A percentile compares a stretch with the other conserved stretches of the same genome.
These are phyloP conservation scores for Columbina picui DNA, from an alignment of 2,113 vertebrate genomes.

Conservation along the genomic window DNA sequence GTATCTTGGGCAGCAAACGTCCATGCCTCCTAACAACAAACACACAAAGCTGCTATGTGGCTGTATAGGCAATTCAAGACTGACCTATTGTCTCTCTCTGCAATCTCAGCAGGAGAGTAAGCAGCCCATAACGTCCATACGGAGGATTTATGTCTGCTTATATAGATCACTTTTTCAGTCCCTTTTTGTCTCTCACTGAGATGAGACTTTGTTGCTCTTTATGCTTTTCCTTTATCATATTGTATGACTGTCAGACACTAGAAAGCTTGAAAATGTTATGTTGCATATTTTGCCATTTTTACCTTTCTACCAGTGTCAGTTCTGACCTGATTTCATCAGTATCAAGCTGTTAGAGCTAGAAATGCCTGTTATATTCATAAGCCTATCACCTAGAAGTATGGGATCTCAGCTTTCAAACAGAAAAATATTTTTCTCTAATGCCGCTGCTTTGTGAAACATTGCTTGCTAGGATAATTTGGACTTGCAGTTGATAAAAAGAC, in stretches of 20 bases:
- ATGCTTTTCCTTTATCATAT: constrained; percentile 18
- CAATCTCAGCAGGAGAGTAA: constrained; percentile 46
- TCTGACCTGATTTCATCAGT: neutral
- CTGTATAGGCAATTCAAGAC: constrained; percentile 38
- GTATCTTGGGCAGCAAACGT: neutral
- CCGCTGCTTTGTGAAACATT: neutral
- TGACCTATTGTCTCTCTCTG: constrained; percentile 41
- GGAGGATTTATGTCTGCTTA: constrained; percentile 27
- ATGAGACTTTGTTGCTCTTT: constrained; percentile 45
- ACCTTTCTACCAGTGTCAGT: neutral
- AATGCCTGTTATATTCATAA: neutral
- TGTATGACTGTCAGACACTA: neutral
- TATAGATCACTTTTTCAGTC: constrained; percentile 22
- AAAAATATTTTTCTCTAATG: neutral
- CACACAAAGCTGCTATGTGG: constrained; percentile 41
- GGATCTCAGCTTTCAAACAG: neutral
- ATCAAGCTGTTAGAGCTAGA: constrained; percentile 16
- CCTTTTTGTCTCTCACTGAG: constrained; percentile 27
- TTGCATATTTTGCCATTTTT: constrained; percentile 18
- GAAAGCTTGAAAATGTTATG: neutral
- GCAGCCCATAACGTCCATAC: constrained; percentile 5
- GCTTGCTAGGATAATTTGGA: constrained; percentile 15
- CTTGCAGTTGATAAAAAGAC: constrained; percentile 5
- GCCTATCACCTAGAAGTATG: neutral
- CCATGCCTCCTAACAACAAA: neutral